These are phyloP conservation scores for Manis pentadactyla DNA, from an alignment of 2,797 vertebrate genomes.

Conservation along the genomic window DNA sequence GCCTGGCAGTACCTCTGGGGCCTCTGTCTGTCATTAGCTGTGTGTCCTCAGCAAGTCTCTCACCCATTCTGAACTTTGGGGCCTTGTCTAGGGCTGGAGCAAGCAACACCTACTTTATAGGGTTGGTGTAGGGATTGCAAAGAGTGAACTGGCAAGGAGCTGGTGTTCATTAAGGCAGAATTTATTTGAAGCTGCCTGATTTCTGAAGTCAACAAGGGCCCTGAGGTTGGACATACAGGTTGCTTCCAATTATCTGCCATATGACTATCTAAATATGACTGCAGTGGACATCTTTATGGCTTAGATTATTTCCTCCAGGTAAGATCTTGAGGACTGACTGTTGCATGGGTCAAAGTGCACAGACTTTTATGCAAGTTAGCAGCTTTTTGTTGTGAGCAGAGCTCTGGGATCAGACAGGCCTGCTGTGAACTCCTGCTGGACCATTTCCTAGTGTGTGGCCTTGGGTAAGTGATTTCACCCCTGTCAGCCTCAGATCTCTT, in stretches of 20 bases:
- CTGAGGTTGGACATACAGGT: not conserved
- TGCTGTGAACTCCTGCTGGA: not conserved
- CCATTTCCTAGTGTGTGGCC: not conserved
- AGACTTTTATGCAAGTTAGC: not conserved
- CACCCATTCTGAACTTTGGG: not conserved
- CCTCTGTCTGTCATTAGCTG: not conserved
- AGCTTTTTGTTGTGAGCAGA: not conserved
- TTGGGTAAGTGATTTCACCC: not conserved
- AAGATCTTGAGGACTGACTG: not conserved
- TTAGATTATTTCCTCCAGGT: constrained; percentile 17
- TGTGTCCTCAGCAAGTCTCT: not conserved
- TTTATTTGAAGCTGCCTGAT: not conserved
- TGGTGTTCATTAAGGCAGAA: rapidly evolving
- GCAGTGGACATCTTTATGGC: not conserved
- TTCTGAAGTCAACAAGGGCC: not conserved
- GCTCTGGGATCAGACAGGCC: not conserved
- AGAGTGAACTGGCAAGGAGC: not conserved
- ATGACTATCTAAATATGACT: not conserved
- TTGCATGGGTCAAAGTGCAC: not conserved
- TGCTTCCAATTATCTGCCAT: not conserved
- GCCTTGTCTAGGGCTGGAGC: not conserved
- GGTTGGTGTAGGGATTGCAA: not conserved
- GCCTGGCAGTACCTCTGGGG: rapidly evolving
- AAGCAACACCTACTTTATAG: not conserved
- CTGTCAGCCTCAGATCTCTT: not conserved